A percentile compares a stretch with the other conserved stretches of the same genome.
phyloP scores from a whole-genome alignment of 2,888 invertebrate genomes.

The Tachystola acroxantha region DNA sequence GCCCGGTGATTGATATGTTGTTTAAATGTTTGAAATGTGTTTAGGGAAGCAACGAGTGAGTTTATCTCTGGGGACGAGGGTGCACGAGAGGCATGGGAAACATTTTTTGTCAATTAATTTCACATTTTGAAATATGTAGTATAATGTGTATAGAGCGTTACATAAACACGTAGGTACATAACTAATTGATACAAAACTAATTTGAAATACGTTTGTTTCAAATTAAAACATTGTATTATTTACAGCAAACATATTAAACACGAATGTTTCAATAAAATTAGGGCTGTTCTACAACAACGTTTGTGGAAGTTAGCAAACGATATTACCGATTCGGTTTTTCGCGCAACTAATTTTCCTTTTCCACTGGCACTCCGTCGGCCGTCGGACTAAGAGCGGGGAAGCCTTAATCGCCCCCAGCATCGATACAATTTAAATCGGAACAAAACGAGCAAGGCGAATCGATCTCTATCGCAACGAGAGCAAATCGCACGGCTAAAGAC shows the following conservation, averaged over 20 bases:
- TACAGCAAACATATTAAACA: too few species aligned
- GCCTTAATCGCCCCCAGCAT: slow-evolving; percentile 66
- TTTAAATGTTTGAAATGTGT: slow-evolving; percentile 25
- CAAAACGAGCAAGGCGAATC: slow-evolving; percentile 69
- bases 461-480: slow-evolving; percentile 68
- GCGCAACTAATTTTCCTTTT: slow-evolving; percentile 50
- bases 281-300: too few species aligned
- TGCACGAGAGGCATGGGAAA: slow-evolving; percentile 8
- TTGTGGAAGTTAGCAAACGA: too few species aligned
- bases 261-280: too few species aligned
- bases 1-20: slow-evolving; percentile 40
- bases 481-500: slow-evolving; percentile 71
- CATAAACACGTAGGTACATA: too few species aligned
- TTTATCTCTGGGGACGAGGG: slow-evolving; percentile 25
- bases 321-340: slow-evolving; percentile 13
- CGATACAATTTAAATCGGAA: slow-evolving; percentile 73
- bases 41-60: slow-evolving; percentile 24
- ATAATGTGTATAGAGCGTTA: too few species aligned
- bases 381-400: slow-evolving; percentile 37
- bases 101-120: slow-evolving; percentile 9
- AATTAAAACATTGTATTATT: too few species aligned
- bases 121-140: too few species aligned
- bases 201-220: too few species aligned
- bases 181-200: too few species aligned
- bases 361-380: slow-evolving; percentile 5